Evolutionary conservation across 2,797 vertebrate species (phyloP).

Genomic region (Denticeps clupeoides): DNA sequence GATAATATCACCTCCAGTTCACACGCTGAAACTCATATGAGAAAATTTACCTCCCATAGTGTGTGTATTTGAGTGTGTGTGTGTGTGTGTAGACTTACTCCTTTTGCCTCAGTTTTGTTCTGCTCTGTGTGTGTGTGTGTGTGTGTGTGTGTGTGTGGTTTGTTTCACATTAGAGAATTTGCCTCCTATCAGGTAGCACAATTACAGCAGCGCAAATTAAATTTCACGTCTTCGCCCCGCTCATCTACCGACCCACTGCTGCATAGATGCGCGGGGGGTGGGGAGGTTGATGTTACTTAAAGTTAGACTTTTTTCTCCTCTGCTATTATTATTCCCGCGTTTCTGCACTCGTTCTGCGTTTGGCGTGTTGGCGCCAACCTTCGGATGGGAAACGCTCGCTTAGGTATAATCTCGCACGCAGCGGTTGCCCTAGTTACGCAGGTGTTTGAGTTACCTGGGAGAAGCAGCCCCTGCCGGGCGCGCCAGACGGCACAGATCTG

Average conservation of each 20-base stretch:
- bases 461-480: conserved; percentile 8
- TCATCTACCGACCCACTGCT: no score
- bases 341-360: no score
- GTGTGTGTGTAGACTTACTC: neutral
- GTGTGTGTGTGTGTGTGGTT: conserved; percentile 6
- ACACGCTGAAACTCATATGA: conserved; percentile 24
- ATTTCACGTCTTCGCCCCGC: no score
- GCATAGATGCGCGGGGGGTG: no score
- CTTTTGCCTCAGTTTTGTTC: neutral
- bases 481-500: conserved; percentile 8
- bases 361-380: conserved; percentile 24
- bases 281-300: no score
- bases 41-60: conserved; percentile 42
- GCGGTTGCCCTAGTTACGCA: conserved; percentile 35
- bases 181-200: no score
- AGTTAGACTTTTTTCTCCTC: no score
- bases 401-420: conserved; percentile 50
- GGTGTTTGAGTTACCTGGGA: conserved; percentile 20
- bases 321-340: no score
- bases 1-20: neutral
- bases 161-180: no score
- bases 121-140: neutral
- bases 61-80: conserved; percentile 42
- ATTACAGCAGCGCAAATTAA: no score
- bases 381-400: conserved; percentile 25